Conservation (phyloP, 2,888 invertebrate genomes). For the Dicyrtoma fusca region DNA sequence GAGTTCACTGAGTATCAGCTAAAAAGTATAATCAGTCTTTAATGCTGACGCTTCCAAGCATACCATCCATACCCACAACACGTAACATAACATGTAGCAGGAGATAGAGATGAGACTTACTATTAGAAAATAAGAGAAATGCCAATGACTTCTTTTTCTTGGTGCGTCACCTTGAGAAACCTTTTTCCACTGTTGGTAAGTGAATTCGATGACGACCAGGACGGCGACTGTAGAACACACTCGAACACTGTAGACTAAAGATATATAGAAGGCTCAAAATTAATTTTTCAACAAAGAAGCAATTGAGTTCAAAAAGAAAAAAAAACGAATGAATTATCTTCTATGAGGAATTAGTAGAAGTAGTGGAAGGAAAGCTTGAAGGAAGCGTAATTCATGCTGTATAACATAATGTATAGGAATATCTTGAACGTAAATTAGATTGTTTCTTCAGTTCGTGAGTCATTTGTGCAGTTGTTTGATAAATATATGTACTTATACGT, state of each 20-base stretch:
- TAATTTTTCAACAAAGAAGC: constrained; percentile 15
- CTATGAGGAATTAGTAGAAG: too few species aligned
- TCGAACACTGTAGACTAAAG: too few species aligned
- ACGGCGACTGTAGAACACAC: constrained; percentile 30
- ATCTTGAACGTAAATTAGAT: constrained; percentile 13
- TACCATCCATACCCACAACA: too few species aligned
- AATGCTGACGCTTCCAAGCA: too few species aligned
- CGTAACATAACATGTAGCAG: not conserved
- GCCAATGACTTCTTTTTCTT: constrained; percentile 18
- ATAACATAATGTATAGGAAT: not conserved
- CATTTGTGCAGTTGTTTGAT: too few species aligned
- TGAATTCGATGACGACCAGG: constrained; percentile 23
- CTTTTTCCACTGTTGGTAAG: not conserved
- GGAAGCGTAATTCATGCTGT: not conserved
- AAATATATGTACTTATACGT: too few species aligned
- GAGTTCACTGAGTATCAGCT: too few species aligned
- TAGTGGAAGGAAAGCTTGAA: too few species aligned
- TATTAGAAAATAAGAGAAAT: constrained; percentile 12
- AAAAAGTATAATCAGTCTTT: too few species aligned
- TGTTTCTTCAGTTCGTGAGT: not conserved
- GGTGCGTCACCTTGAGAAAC: constrained; percentile 17
- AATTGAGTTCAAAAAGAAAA: constrained; percentile 5
- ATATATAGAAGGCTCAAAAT: constrained; percentile 2
- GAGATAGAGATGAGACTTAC: not conserved
- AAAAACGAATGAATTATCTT: constrained; percentile 8